Base-by-base conservation (phyloP, 2,888 invertebrate genomes). In the Lottia scabra region DNA sequence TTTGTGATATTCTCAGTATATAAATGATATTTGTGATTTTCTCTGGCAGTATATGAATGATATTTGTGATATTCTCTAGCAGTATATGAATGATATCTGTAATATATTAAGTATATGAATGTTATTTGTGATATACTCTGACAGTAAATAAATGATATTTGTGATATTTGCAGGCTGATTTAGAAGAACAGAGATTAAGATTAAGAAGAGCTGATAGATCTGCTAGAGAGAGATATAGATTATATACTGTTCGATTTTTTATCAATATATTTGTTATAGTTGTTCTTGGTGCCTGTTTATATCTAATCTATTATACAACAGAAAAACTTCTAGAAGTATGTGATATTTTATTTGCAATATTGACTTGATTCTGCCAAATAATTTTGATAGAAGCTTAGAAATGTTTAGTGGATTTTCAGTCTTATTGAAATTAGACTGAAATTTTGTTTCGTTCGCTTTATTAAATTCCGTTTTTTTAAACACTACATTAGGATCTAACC, bases 251-350 rank as follows among this genome's bases (percentile, higher is more conserved):
- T 75, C 91, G 96, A 63, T 78, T 94, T 23, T 81, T 94, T 3
- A 92, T 95, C 0, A 95, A 96, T 88, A 75, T 94, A 1, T 84
- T 94, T 4, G 94, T 95, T 0, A 84, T 95, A 0, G 85, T 91
- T 0, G 92, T 95, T 56, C 89, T 95, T 2, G 89, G 91, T 8
- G 92, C 91, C 0, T 77, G 85, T 45, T 82, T 86, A 63, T 83
- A 79, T 74, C 82, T 88, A 65, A 88, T 90, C 63, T 88, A 83
- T 79, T 82, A 74, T 67, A 84, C 91, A 63, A 91, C 82, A 26
- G 78, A 80, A 48, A 78, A 75, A 62, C 79, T 84, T 67, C 66
- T 85, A 45, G 77, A 82, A 74, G 87, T 87, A 79, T 71, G 78
- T 73, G 19, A 13, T 15, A 16, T 16, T 43, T 38, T 4, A 30